Base-by-base conservation (phyloP, 53 echinoderm and acorn worm species). In the Actinopyga echinites region DNA sequence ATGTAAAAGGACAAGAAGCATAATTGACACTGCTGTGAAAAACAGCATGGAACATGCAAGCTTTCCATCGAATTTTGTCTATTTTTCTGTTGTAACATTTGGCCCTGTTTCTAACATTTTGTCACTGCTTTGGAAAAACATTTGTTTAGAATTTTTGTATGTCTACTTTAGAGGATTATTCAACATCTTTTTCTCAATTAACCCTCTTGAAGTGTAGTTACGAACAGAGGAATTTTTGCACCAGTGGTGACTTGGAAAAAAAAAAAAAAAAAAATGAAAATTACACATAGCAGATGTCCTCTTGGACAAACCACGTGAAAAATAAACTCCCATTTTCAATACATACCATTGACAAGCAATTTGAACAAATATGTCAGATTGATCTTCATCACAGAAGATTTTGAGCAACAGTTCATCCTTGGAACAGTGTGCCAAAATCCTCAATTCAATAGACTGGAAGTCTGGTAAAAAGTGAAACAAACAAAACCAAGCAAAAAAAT, bases 401-500 rank as follows among this genome's bases (percentile, higher is more conserved):
- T 64, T 83, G 12, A 94, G 57, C 26, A 94, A 87, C 44, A 89
- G 84, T 2, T 86, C 84, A 65, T 97, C 97, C 15, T 94, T 45
- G 4, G 97, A 97, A 52, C 92, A 85, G 61, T 97, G 97, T 15
- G 97, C 97, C 35, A 97, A 82, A 1, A 97, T 75, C 67, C 97
- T 88, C 33, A 94, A 62, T 87, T 97, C 97, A 22, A 97, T 94
- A 8, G 97, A 97, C 89, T 94, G 97, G 79, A 92, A 97, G 85
- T 97, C 97, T 97, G 68, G 11, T 33, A 75, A 19, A 58, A 86
- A 45, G 31, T 31, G 49, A 49, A 3, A 3, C 2, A 49, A 15
- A 15, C 3, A 49, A 6, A 4, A 79, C 9, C 57, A 28, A 33
- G 17, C 1, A 28, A 30, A 21, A 20, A 67, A 81, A 5, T 34